phyloP scores from a whole-genome alignment of 92 coral and sea anemone species.

The Heteractis magnifica region DNA sequence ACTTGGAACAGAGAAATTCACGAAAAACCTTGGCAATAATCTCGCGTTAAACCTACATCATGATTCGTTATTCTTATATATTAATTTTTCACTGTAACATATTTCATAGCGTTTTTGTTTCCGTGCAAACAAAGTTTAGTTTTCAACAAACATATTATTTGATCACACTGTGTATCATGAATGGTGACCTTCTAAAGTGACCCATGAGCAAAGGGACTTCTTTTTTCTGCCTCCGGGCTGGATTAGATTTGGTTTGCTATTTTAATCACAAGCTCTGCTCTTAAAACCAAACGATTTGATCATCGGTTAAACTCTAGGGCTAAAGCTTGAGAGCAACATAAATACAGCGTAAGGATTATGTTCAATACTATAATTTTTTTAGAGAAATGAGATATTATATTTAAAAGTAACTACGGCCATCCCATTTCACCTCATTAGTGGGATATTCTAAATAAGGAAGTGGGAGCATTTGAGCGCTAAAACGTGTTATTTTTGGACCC shows the following conservation, averaged over 20 bases:
- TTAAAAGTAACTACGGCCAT: neutral
- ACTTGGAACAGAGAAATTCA: neutral
- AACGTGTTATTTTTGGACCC: neutral
- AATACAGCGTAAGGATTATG: neutral
- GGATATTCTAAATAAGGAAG: neutral
- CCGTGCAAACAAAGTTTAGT: constrained; percentile 5
- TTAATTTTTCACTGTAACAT: neutral
- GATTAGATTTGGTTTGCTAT: neutral
- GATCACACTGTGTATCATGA: neutral
- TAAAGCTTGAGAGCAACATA: neutral
- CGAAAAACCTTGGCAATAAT: neutral
- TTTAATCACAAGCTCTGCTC: neutral
- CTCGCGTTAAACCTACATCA: neutral
- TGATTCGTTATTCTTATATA: neutral
- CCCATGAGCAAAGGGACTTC: neutral
- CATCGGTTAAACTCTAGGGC: neutral
- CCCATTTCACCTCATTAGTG: neutral
- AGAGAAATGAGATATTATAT: constrained; percentile 6
- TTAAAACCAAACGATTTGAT: neutral
- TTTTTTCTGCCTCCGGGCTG: neutral
- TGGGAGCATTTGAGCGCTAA: neutral
- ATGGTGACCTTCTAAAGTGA: neutral
- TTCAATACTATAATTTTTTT: neutral
- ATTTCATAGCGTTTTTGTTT: neutral
- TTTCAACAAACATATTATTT: constrained; percentile 4